Percentiles rank a stretch among this genome's conserved stretches.
Evolutionary conservation across 2,797 vertebrate species (phyloP).

Genomic region (Catamblyrhynchus diadema): DNA sequence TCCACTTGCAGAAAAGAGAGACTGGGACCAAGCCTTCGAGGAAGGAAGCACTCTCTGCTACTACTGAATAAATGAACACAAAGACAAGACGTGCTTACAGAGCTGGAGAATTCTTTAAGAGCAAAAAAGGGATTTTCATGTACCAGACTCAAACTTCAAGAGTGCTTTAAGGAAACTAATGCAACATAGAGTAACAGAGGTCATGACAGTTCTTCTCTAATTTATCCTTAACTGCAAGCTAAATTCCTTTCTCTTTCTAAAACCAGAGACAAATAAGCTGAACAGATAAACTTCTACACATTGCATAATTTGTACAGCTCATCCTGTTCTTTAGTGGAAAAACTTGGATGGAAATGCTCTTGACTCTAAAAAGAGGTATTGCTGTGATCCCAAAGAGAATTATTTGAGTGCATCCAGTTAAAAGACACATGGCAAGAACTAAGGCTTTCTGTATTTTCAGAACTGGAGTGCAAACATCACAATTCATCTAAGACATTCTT

Average conservation of each 20-base stretch:
- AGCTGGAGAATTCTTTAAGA: neutral
- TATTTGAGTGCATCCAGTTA: neutral
- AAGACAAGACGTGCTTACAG: neutral
- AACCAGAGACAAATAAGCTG: neutral
- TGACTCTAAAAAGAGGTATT: neutral
- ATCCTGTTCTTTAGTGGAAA: neutral
- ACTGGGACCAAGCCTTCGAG: neutral
- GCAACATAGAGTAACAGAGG: neutral
- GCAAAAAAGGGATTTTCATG: neutral
- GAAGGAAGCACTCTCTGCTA: neutral
- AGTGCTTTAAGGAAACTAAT: neutral
- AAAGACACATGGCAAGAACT: neutral
- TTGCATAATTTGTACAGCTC: neutral
- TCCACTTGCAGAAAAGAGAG: neutral
- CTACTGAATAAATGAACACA: neutral
- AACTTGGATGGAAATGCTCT: neutral
- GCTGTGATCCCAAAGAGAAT: neutral
- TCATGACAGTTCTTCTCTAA: neutral
- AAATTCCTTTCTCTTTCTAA: neutral
- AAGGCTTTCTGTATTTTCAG: neutral
- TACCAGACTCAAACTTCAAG: neutral
- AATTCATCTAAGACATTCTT: neutral
- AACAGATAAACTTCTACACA: neutral
- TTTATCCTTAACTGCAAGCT: neutral
- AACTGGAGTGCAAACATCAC: neutral